phyloP scores from a whole-genome alignment of 2,113 vertebrate genomes.

The Polypterus senegalus region DNA sequence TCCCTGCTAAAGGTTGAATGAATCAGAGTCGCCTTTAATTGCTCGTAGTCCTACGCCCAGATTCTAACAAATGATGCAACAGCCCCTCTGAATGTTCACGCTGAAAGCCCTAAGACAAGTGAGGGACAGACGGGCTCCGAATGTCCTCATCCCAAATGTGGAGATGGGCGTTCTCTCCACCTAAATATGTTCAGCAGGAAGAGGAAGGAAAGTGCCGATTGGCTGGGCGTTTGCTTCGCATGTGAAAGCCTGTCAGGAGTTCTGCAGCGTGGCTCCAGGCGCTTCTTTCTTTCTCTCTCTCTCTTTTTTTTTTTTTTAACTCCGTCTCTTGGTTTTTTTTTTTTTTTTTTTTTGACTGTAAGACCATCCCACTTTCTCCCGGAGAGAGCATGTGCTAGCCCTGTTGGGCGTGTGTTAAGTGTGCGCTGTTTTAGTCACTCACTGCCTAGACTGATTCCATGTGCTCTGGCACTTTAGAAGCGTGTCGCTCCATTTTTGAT shows the following conservation, averaged over 20 bases:
- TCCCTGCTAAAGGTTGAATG: no score
- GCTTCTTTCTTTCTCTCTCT: slow-evolving; percentile 9
- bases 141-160: no score
- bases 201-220: slow-evolving; percentile 30
- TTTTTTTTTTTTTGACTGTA: slow-evolving; percentile 19
- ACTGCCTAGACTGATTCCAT: slow-evolving; percentile 26
- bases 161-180: not conserved
- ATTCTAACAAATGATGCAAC: no score
- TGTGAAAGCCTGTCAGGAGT: slow-evolving; percentile 14
- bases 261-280: slow-evolving; percentile 19
- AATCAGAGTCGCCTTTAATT: no score
- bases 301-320: slow-evolving; percentile 21
- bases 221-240: slow-evolving; percentile 13
- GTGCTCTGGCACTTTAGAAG: slow-evolving; percentile 26
- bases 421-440: slow-evolving; percentile 22
- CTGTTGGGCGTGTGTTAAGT: slow-evolving; percentile 30
- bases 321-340: slow-evolving; percentile 18
- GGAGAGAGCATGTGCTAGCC: slow-evolving; percentile 18
- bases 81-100: no score
- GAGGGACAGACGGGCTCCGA: no score
- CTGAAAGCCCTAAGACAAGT: no score
- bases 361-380: slow-evolving; percentile 23
- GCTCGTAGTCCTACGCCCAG: no score
- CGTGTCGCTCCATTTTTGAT: slow-evolving; percentile 18
- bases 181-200: slow-evolving; percentile 23